These are phyloP conservation scores for Nomada hirtipes DNA, from an alignment of 2,888 invertebrate species.

Conservation along the genomic window DNA sequence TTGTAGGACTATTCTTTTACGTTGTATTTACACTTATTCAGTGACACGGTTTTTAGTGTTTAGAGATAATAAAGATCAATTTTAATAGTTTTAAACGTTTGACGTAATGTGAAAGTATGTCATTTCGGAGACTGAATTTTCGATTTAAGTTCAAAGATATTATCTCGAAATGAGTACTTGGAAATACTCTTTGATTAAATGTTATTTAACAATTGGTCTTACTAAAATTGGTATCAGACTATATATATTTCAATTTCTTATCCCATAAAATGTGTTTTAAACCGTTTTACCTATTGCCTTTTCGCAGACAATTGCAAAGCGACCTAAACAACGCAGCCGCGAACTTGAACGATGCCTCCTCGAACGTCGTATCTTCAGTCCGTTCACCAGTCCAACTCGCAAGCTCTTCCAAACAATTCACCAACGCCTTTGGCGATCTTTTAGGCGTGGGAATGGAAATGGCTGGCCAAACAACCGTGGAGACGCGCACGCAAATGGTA, in stretches of 20 bases:
- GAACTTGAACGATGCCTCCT: slow-evolving; percentile 92
- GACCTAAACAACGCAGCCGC: slow-evolving; percentile 94
- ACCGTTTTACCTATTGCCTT: slow-evolving; percentile 15
- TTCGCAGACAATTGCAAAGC: slow-evolving; percentile 90
- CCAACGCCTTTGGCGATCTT: slow-evolving; percentile 91
- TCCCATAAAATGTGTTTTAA: not conserved
- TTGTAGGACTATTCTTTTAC: not conserved
- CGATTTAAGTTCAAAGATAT: not conserved
- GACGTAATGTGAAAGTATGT: not conserved
- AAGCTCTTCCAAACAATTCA: slow-evolving; percentile 91
- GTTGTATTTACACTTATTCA: slow-evolving; percentile 9
- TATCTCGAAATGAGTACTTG: not conserved
- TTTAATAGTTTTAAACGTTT: not conserved
- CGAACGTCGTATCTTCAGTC: slow-evolving; percentile 92
- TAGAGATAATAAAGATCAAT: slow-evolving; percentile 2
- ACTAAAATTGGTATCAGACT: not conserved
- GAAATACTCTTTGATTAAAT: not conserved
- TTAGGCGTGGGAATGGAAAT: slow-evolving; percentile 93
- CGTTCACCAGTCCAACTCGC: slow-evolving; percentile 90
- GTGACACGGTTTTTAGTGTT: slow-evolving; percentile 26
- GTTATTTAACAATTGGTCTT: not conserved
- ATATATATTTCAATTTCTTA: not conserved
- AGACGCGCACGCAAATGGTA: slow-evolving; percentile 92
- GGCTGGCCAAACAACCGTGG: slow-evolving; percentile 91
- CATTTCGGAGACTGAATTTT: not conserved